phyloP scores from a whole-genome alignment of 1,140 invertebrate species.

The Choristoneura fumiferana region DNA sequence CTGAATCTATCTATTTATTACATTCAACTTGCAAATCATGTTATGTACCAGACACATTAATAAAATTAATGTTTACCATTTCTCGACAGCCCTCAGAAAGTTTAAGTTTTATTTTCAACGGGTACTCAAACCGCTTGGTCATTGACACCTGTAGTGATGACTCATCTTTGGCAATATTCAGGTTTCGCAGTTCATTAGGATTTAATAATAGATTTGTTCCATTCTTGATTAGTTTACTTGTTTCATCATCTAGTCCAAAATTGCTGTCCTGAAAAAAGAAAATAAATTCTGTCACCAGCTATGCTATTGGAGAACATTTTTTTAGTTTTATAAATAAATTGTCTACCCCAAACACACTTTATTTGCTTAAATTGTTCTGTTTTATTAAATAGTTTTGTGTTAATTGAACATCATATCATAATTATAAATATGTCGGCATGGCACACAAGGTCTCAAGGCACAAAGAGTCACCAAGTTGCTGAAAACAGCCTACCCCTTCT shows the following conservation, averaged over 20 bases:
- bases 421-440: too few species aligned
- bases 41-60: too few species aligned
- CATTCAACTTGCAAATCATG: too few species aligned
- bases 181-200: conserved; percentile 38
- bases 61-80: conserved; percentile 37
- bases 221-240: conserved; percentile 39
- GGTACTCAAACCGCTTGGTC: conserved; percentile 38
- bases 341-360: not conserved
- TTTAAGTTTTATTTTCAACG: conserved; percentile 42
- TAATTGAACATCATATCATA: not conserved
- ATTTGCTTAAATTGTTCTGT: not conserved
- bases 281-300: not conserved
- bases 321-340: not conserved
- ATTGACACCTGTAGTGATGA: conserved; percentile 36
- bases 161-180: conserved; percentile 29
- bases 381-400: not conserved
- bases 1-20: too few species aligned
- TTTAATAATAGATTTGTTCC: conserved; percentile 41
- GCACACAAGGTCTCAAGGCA: too few species aligned
- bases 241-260: conserved; percentile 41
- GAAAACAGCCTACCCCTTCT: too few species aligned
- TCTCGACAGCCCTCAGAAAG: conserved; percentile 45
- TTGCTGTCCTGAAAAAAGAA: conserved; percentile 48
- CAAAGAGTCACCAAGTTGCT: too few species aligned
- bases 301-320: not conserved